Evolutionary conservation across 2,888 invertebrate species (phyloP).

Genomic region (Diogma glabrata): DNA sequence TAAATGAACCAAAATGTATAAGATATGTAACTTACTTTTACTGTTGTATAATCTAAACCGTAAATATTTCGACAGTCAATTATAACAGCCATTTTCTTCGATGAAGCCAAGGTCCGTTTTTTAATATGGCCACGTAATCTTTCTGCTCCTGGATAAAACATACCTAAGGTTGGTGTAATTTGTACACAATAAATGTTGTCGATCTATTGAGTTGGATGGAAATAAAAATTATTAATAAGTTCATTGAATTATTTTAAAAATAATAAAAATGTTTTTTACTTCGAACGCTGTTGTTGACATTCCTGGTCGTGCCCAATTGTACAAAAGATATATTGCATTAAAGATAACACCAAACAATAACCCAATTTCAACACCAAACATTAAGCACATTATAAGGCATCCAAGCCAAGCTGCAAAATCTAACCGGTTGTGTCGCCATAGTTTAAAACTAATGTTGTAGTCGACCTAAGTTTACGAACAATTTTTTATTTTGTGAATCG

Average conservation of each 20-base stretch:
- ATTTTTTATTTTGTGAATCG: too few relatives aligned
- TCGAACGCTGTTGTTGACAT: not conserved
- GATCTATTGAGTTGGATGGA: too few relatives aligned
- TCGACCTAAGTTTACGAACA: too few relatives aligned
- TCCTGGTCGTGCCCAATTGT: constrained; percentile 52
- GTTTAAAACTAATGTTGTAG: not conserved
- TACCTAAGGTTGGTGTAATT: constrained; percentile 50
- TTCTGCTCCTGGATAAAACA: constrained; percentile 61
- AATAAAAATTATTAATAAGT: too few relatives aligned
- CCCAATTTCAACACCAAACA: constrained; percentile 66
- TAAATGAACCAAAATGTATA: too few relatives aligned
- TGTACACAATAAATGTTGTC: too few relatives aligned
- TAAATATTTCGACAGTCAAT: constrained; percentile 54
- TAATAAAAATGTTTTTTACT: too few relatives aligned
- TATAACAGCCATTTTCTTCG: too few relatives aligned
- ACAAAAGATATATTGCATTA: constrained; percentile 51
- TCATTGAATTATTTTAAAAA: too few relatives aligned
- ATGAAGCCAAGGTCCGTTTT: too few relatives aligned
- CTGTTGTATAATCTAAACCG: constrained; percentile 55
- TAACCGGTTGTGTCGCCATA: constrained; percentile 43
- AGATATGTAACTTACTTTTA: too few relatives aligned
- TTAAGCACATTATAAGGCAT: constrained; percentile 57
- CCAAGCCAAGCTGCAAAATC: constrained; percentile 54
- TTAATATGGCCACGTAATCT: constrained; percentile 46
- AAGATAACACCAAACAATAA: constrained; percentile 58